These are phyloP conservation scores for Olivierus martensii DNA, from an alignment of 1,140 invertebrate genomes.

Conservation along the genomic window DNA sequence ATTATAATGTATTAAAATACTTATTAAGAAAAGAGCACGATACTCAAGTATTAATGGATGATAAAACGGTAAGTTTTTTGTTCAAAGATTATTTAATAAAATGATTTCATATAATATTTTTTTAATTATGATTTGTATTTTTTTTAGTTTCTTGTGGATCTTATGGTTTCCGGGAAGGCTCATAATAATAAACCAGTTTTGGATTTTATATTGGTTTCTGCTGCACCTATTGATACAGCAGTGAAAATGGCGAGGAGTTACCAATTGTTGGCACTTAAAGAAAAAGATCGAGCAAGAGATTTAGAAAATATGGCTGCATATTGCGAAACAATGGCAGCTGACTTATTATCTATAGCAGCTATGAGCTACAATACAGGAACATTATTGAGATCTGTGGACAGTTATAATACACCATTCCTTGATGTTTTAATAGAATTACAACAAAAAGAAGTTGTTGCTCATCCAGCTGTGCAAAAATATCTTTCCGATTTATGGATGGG, in stretches of 20 bases:
- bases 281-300: conserved; percentile 95
- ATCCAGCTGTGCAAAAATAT: conserved; percentile 36
- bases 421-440: conserved; percentile 88
- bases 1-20: conserved; percentile 88
- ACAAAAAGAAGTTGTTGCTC: conserved; percentile 75
- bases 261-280: conserved; percentile 60
- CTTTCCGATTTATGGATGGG: conserved; percentile 91
- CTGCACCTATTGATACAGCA: conserved; percentile 93
- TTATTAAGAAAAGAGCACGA: conserved; percentile 95
- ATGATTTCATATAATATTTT: neutral
- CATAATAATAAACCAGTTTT: conserved; percentile 91
- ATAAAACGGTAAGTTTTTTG: conserved; percentile 51
- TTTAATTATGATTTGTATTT: neutral
- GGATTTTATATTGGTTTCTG: conserved; percentile 90
- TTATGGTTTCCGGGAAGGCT: conserved; percentile 97
- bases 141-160: conserved; percentile 84
- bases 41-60: conserved; percentile 92
- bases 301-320: conserved; percentile 84
- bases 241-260: conserved; percentile 81
- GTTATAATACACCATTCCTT: conserved; percentile 82
- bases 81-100: neutral
- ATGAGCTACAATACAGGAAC: conserved; percentile 83
- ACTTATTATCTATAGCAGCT: conserved; percentile 82
- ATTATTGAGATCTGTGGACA: conserved; percentile 78
- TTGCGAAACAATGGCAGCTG: conserved; percentile 93